Conservation (phyloP, 2,888 invertebrate species). For the Agrilus biguttatus region DNA sequence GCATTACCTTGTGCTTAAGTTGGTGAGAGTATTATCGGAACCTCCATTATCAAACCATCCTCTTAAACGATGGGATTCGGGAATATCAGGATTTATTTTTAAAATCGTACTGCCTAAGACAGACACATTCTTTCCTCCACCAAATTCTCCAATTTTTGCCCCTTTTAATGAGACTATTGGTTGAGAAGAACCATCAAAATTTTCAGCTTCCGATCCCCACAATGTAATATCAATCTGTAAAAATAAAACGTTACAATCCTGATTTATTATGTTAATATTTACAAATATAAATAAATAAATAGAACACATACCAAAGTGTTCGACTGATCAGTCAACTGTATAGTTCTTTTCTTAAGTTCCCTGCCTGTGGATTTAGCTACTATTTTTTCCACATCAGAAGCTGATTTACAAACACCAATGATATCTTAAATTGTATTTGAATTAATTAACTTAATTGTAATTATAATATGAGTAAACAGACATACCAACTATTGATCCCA, state of each 20-base stretch:
- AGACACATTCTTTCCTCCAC: conserved; percentile 60
- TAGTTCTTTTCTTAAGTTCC: conserved; percentile 79
- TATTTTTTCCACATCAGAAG: conserved; percentile 56
- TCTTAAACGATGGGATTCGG: conserved; percentile 69
- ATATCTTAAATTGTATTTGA: conserved; percentile 48
- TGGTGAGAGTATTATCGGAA: conserved; percentile 41
- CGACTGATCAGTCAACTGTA: conserved; percentile 74
- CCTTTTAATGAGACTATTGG: conserved; percentile 81
- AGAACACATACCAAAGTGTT: conserved; percentile 45
- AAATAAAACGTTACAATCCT: neutral
- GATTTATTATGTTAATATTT: neutral
- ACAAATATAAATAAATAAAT: conserved; percentile 4
- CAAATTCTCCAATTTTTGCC: conserved; percentile 74
- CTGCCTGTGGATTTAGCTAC: conserved; percentile 60
- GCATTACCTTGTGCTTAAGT: conserved; percentile 46
- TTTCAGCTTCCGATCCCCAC: conserved; percentile 83
- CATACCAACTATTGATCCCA: conserved; percentile 59
- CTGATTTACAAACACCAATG: conserved; percentile 71
- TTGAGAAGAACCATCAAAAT: conserved; percentile 59
- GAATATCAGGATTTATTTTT: conserved; percentile 77
- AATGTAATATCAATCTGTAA: conserved; percentile 62
- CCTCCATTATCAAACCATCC: conserved; percentile 88
- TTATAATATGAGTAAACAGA: conserved; percentile 25
- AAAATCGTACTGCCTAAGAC: conserved; percentile 40
- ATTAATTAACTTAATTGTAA: conserved; percentile 16